These are phyloP conservation scores for Campoletis raptor DNA, from an alignment of 2,888 invertebrate species.

Conservation along the genomic window DNA sequence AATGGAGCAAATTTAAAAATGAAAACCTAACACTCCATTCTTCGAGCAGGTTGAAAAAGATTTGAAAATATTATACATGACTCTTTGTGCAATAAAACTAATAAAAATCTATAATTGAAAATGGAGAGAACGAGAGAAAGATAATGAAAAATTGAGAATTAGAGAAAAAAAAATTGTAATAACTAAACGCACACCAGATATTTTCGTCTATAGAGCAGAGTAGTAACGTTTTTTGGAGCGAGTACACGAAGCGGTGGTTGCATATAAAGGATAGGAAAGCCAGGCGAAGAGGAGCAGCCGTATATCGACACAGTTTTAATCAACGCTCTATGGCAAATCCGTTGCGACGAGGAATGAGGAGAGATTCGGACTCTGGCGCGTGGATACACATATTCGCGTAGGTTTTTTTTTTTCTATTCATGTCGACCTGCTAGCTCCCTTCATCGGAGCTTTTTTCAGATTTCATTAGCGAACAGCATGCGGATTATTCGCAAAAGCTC, in stretches of 20 bases:
- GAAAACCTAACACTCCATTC: too few relatives aligned
- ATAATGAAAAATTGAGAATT: slow-evolving; percentile 66
- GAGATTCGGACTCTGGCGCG: not conserved
- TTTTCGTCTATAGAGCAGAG: slow-evolving; percentile 2
- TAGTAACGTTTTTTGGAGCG: slow-evolving; percentile 31
- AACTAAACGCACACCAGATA: slow-evolving; percentile 23
- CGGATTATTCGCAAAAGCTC: slow-evolving; percentile 78
- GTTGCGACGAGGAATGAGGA: slow-evolving; percentile 67
- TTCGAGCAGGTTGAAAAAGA: too few relatives aligned
- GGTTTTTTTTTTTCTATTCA: slow-evolving; percentile 59
- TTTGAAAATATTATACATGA: slow-evolving; percentile 11
- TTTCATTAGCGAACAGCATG: slow-evolving; percentile 83
- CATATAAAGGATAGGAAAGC: not conserved
- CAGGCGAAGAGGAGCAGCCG: slow-evolving; percentile 75
- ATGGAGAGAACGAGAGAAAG: not conserved
- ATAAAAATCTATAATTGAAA: slow-evolving; percentile 59
- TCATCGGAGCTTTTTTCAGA: slow-evolving; percentile 76
- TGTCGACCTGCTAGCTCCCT: slow-evolving; percentile 56
- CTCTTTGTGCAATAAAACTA: slow-evolving; percentile 5
- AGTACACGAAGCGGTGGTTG: not conserved
- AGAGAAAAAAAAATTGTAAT: slow-evolving; percentile 53
- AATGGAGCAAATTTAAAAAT: too few relatives aligned
- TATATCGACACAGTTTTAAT: slow-evolving; percentile 82
- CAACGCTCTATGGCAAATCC: slow-evolving; percentile 82
- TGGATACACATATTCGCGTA: slow-evolving; percentile 65